phyloP scores from a whole-genome alignment of 2,888 invertebrate species.

The Ctena decussata region DNA sequence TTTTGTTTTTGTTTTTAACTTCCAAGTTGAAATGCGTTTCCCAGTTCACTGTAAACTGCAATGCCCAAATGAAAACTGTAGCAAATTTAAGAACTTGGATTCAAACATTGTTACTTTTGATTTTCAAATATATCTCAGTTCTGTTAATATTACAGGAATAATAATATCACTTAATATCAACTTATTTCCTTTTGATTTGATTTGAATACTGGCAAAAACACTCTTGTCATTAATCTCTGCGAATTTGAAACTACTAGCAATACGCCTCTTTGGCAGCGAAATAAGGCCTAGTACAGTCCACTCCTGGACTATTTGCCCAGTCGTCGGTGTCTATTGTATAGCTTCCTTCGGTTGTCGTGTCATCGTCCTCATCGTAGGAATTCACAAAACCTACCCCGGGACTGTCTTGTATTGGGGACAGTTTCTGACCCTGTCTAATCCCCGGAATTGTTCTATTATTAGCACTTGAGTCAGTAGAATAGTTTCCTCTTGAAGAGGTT shows the following conservation, averaged over 20 bases:
- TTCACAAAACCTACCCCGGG: slow-evolving; percentile 36
- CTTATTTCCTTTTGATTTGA: too few species aligned
- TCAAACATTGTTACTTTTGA: too few species aligned
- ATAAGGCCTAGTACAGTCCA: slow-evolving; percentile 43
- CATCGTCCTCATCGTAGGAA: slow-evolving; percentile 68
- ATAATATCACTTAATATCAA: too few species aligned
- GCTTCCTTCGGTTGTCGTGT: slow-evolving; percentile 66
- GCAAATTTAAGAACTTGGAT: too few species aligned
- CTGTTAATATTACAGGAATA: too few species aligned
- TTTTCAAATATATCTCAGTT: too few species aligned
- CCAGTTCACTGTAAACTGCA: too few species aligned
- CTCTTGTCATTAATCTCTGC: background rate
- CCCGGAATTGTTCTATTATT: slow-evolving; percentile 2
- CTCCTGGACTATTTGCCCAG: slow-evolving; percentile 54
- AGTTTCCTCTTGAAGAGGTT: slow-evolving; percentile 5
- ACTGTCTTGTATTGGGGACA: slow-evolving; percentile 45
- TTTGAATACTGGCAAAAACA: too few species aligned
- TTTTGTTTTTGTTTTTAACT: too few species aligned
- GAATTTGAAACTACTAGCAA: too few species aligned
- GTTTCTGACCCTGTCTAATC: slow-evolving; percentile 29
- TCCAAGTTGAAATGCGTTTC: too few species aligned
- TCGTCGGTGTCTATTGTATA: slow-evolving; percentile 67
- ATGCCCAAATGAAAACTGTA: too few species aligned
- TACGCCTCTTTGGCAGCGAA: slow-evolving; percentile 64
- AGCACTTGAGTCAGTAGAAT: background rate